Percentiles rank a stretch among this genome's conserved stretches.
These are phyloP conservation scores for Apteryx owenii DNA, from an alignment of 2,113 vertebrate genomes.

Conservation along the genomic window DNA sequence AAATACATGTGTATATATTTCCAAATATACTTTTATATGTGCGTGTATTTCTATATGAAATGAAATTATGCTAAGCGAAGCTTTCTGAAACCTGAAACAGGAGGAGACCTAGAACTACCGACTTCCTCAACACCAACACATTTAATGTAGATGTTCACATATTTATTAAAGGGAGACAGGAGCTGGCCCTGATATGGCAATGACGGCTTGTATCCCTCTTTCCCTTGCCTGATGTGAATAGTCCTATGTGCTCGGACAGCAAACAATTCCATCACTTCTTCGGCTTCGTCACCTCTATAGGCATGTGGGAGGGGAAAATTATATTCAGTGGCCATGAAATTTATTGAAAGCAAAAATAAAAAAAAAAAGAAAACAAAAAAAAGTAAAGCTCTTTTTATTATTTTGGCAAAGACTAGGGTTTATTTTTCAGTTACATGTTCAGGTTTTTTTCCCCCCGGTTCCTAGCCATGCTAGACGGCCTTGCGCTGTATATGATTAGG, in stretches of 20 bases:
- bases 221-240: neutral
- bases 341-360: conserved; percentile 22
- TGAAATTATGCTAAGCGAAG: neutral
- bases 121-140: neutral
- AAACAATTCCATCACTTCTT: neutral
- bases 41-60: neutral
- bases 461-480: conserved; percentile 1
- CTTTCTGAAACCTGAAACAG: neutral
- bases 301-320: conserved; percentile 14
- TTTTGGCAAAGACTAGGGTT: neutral
- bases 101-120: neutral
- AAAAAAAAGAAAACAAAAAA: neutral
- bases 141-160: rapidly evolving
- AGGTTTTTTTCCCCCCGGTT: neutral
- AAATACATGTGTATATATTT: neutral
- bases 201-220: neutral
- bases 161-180: rapidly evolving
- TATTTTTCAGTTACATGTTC: conserved; percentile 9
- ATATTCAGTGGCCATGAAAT: neutral
- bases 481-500: neutral
- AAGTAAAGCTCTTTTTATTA: neutral
- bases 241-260: neutral
- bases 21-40: neutral
- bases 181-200: neutral
- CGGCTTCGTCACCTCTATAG: conserved; percentile 10